A percentile compares a stretch with the other conserved stretches of the same genome.
phyloP scores from a whole-genome alignment of 2,888 invertebrate genomes.

The Trachelus iudaicus region DNA sequence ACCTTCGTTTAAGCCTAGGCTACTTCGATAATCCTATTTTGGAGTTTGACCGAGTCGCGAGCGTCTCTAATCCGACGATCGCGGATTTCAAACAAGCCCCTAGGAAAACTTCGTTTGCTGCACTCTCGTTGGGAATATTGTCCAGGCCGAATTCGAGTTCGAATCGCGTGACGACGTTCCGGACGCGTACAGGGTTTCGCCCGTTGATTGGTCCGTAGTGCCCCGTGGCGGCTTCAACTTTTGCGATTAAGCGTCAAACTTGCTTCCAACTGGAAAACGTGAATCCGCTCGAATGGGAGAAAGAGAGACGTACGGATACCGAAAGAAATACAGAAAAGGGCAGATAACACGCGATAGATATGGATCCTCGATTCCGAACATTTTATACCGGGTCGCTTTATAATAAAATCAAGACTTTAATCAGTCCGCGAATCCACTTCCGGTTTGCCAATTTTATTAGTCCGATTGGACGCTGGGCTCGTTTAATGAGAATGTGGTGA shows the following conservation, averaged over 20 bases:
- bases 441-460: background rate
- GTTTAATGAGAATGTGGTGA: constrained; percentile 14
- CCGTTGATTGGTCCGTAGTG: background rate
- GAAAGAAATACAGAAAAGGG: background rate
- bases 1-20: background rate
- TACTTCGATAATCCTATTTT: background rate
- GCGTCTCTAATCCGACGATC: background rate
- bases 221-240: background rate
- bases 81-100: background rate
- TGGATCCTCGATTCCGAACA: background rate
- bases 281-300: background rate
- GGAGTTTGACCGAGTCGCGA: background rate
- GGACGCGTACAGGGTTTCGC: background rate
- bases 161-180: background rate
- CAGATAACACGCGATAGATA: background rate
- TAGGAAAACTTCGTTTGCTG: background rate
- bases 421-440: background rate
- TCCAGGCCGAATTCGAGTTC: background rate
- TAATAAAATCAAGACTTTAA: background rate
- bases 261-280: background rate
- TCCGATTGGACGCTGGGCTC: background rate
- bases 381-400: background rate
- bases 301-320: background rate
- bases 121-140: background rate
- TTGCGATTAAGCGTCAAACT: background rate